phyloP scores from a whole-genome alignment of 2,797 vertebrate genomes.

The Thamnophis elegans region DNA sequence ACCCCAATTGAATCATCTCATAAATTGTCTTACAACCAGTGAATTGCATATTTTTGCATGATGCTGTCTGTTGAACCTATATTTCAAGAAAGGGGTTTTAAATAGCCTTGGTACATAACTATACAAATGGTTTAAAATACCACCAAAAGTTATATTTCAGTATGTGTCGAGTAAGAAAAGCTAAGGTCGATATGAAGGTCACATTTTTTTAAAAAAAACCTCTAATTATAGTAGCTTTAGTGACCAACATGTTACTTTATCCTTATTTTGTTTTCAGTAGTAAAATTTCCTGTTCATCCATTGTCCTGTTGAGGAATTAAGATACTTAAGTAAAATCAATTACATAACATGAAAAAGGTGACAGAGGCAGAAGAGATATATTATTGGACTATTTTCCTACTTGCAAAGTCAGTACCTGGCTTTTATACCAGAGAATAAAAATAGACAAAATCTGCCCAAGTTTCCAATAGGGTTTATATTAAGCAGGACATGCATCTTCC shows the following conservation, averaged over 20 bases:
- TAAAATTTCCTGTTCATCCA: constrained; percentile 19
- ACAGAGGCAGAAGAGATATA: constrained; percentile 52
- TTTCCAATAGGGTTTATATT: constrained; percentile 11
- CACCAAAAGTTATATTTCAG: background rate
- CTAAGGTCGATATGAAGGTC: background rate
- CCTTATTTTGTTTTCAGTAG: background rate
- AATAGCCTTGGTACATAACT: background rate
- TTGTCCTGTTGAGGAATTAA: constrained; percentile 28
- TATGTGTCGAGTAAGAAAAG: background rate
- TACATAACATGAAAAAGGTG: constrained; percentile 26
- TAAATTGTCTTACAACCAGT: background rate
- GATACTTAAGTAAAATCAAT: background rate
- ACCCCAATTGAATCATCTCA: background rate
- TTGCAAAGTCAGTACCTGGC: background rate
- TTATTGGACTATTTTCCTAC: constrained; percentile 17
- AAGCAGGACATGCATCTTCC: constrained; percentile 31
- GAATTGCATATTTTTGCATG: background rate
- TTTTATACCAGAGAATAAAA: constrained; percentile 17
- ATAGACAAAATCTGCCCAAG: constrained; percentile 35
- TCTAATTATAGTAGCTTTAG: background rate
- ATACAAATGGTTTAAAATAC: background rate
- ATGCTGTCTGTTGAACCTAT: background rate
- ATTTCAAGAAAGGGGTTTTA: constrained; percentile 1
- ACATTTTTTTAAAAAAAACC: background rate
- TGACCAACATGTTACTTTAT: background rate